phyloP scores from a whole-genome alignment of 2,113 vertebrate species.

The Cottus gobio region DNA sequence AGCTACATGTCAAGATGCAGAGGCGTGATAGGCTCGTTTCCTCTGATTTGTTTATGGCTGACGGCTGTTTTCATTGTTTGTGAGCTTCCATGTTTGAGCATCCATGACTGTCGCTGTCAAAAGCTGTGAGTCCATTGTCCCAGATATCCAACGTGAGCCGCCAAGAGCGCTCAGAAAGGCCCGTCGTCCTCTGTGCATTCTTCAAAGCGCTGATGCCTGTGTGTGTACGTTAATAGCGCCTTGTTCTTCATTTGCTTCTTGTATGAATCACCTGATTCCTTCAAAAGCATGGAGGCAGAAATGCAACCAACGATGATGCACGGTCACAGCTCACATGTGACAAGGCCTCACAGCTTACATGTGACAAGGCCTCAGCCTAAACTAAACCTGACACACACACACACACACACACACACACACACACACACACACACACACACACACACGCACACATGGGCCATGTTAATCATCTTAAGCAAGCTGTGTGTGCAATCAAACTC shows the following conservation, averaged over 20 bases:
- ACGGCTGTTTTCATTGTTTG: constrained; percentile 47
- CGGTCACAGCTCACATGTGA: not conserved
- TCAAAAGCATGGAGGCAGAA: not conserved
- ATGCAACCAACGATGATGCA: not conserved
- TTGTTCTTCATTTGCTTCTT: constrained; percentile 2
- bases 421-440: constrained; percentile 13
- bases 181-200: constrained; percentile 19
- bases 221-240: not conserved
- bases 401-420: constrained; percentile 21
- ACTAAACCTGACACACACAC: constrained; percentile 19
- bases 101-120: constrained; percentile 40
- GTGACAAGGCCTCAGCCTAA: not conserved
- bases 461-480: constrained; percentile 36
- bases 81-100: constrained; percentile 24
- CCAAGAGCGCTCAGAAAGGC: constrained; percentile 19
- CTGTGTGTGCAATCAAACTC: constrained; percentile 48
- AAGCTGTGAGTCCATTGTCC: constrained; percentile 37
- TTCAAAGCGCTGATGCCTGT: not conserved
- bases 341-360: not conserved
- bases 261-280: constrained; percentile 13
- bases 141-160: constrained; percentile 28
- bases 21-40: not conserved
- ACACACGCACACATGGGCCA: not conserved
- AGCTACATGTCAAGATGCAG: constrained; percentile 24
- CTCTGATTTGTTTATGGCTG: constrained; percentile 41